Conservation (phyloP, 2,888 invertebrate genomes). For the Dexiosoma caninum region DNA sequence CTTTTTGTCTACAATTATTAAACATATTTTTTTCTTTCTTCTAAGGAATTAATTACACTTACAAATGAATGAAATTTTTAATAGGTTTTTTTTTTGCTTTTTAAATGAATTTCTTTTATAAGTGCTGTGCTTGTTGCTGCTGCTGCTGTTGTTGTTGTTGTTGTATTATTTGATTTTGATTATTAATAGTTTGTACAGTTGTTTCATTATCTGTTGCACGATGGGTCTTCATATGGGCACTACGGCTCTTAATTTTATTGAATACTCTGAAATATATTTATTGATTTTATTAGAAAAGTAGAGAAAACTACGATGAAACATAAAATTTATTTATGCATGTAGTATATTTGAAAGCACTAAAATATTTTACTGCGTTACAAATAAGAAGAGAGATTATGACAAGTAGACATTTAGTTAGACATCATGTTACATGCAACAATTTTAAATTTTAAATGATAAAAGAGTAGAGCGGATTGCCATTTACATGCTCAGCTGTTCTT, state of each 20-base stretch:
- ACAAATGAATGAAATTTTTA: conserved; percentile 18
- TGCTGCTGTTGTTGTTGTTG: conserved; percentile 61
- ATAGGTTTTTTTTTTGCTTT: too few relatives aligned
- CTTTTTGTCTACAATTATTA: conserved; percentile 17
- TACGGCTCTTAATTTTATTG: conserved; percentile 98
- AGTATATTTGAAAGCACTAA: not conserved
- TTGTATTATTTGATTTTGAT: conserved; percentile 62
- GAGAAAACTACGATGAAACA: conserved; percentile 19
- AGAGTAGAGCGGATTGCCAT: conserved; percentile 9
- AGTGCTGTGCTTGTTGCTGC: conserved; percentile 46
- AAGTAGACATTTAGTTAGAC: conserved; percentile 51
- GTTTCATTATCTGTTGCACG: conserved; percentile 90
- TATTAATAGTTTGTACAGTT: conserved; percentile 62
- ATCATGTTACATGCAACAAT: conserved; percentile 32
- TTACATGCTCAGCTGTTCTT: conserved; percentile 34
- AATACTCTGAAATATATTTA: conserved; percentile 86
- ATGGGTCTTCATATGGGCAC: conserved; percentile 99
- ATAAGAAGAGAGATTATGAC: conserved; percentile 59
- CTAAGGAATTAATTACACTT: conserved; percentile 27
- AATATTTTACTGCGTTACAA: not conserved
- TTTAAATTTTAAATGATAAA: conserved; percentile 26
- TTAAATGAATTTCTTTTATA: conserved; percentile 43
- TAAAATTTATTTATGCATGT: too few relatives aligned
- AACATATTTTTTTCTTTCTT: conserved; percentile 3
- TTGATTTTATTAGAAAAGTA: not conserved